Base-by-base conservation (phyloP, 2,888 invertebrate species). In the Chironomus riparius region DNA sequence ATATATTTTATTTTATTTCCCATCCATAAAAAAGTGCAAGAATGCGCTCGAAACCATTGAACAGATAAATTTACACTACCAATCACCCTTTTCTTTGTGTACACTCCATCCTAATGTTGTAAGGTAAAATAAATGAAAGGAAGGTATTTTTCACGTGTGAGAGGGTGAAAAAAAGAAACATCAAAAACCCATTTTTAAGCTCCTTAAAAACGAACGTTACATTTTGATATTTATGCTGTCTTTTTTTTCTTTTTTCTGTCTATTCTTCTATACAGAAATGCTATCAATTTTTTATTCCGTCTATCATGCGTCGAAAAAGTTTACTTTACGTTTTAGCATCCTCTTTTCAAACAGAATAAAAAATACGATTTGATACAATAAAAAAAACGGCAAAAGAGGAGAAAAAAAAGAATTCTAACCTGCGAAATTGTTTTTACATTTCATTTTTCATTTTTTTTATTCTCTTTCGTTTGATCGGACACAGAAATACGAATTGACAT, bases 201-300 rank as follows among this genome's bases (percentile, higher is more conserved):
- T 70, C 47, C 70, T 70, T 70, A 70, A 47, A 47, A 70, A 18
- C 70, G 68, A 70, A 21, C 38, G 28, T 24, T 28, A 68, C 68
- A 68, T 68, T 68, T 68, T 18, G 56, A 56, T 56, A 21, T 65
- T 65, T 13, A 38, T 38, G 15, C 69, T 28, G n/a, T 24, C 68
- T 24, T 28, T 68, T 28, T 12, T 28, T 12, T 38, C 28, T 38
- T 28, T 28, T 68, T 68, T 68, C 38, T 38, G 38, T 38, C 38
- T 15, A 50, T 15, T 50, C 50, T 56, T 56, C 15, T 18, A 56
- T 56, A 15, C 15, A 15, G 47, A 47, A 47, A 70, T 70, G 70
- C 47, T 70, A 70, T 70, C 70, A 70, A 70, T 70, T 47, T 70
- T 70, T 70, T 47, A 70, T 70, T 70, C 47, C 70, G 38, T 70